Evolutionary conservation across 2,113 vertebrate genomes (phyloP).

Genomic region (Pelecanus crispus): DNA sequence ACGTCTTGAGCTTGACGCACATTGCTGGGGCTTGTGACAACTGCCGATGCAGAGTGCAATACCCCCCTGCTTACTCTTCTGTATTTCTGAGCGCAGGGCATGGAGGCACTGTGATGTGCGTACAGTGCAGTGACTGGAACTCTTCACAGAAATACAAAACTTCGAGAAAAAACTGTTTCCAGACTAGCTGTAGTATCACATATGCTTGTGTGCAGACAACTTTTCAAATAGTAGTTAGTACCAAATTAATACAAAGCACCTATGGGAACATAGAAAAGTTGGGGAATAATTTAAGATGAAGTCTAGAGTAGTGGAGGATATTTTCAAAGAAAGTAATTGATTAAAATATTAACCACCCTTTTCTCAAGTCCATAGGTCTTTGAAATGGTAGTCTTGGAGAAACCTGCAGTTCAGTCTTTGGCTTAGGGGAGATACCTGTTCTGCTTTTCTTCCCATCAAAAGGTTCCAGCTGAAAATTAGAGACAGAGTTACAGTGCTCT

Average conservation of each 20-base stretch:
- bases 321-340: neutral
- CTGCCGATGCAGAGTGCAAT: neutral
- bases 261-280: neutral
- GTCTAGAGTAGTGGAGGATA: neutral
- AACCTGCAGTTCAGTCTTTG: neutral
- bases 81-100: neutral
- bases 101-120: neutral
- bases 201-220: neutral
- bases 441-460: neutral
- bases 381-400: neutral
- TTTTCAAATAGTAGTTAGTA: neutral
- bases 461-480: neutral
- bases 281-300: neutral
- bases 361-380: neutral
- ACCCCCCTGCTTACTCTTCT: neutral
- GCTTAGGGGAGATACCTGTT: neutral
- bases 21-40: neutral
- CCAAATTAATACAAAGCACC: neutral
- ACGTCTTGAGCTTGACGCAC: fast-evolving
- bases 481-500: neutral
- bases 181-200: neutral
- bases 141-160: neutral
- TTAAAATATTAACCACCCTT: neutral
- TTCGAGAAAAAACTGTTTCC: neutral
- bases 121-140: neutral